These are phyloP conservation scores for Tipula unca DNA, from an alignment of 2,888 invertebrate genomes.

Conservation along the genomic window DNA sequence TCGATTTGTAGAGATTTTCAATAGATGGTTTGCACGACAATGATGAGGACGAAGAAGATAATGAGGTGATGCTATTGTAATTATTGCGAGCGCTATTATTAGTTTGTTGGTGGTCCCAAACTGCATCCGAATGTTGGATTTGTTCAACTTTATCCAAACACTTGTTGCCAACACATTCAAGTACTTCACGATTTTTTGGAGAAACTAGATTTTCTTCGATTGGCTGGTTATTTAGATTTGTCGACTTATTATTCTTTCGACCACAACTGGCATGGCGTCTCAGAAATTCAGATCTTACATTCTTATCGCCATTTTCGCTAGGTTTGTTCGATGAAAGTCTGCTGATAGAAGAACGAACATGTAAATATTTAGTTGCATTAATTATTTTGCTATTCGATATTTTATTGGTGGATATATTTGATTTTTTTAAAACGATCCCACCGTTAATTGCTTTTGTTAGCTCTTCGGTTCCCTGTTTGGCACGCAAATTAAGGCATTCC, in stretches of 20 bases:
- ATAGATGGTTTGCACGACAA: constrained; percentile 20
- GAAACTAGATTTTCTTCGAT: not conserved
- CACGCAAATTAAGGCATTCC: constrained; percentile 14
- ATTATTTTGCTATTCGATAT: not conserved
- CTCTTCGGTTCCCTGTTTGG: not conserved
- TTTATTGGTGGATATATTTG: not conserved
- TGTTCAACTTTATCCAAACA: constrained; percentile 22
- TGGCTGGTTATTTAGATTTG: not conserved
- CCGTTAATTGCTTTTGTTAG: not conserved
- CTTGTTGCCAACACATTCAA: constrained; percentile 26
- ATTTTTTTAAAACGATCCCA: constrained; percentile 9
- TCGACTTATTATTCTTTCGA: constrained; percentile 27
- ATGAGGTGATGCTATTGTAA: not conserved
- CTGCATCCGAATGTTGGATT: not conserved
- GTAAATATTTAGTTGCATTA: not conserved
- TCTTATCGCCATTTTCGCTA: not conserved
- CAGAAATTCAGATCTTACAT: not conserved
- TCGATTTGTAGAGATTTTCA: constrained; percentile 23
- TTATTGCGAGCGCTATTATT: not conserved
- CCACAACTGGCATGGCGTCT: constrained; percentile 37
- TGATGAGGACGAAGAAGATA: not conserved
- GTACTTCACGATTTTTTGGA: not conserved
- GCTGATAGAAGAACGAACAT: not conserved
- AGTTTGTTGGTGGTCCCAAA: not conserved
- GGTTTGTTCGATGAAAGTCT: not conserved